Evolutionary conservation across 2,113 vertebrate species (phyloP), one percentile per base, ranked within the genome.

Genomic region (Pelmatolapia mariae): DNA sequence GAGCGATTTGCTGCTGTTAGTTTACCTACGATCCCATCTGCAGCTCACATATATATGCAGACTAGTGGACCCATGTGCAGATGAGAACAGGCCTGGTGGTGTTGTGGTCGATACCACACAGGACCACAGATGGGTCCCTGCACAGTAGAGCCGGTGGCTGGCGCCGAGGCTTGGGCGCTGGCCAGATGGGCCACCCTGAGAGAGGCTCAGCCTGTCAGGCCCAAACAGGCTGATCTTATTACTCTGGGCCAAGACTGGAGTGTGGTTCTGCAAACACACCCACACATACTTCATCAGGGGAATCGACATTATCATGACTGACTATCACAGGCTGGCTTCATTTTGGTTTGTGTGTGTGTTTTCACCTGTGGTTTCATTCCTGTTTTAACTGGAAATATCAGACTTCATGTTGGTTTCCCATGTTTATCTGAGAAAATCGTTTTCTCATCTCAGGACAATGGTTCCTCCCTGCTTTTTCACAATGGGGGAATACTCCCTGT

Each of bases 131-230:
- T 95, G 94, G 92, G 93, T 92, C 91, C 89, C 83, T 6, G 86
- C 78, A 66, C 91, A 71, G 90, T 19, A 83, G 91, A 91, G 90
- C 83, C n/a, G 5, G 87, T 82, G 89, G 87, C 91, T 92, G 94
- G 93, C 89, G 86, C 92, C 66, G 11, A 10, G 40, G 73, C 78
- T 91, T 88, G 91, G 92, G 81, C 61, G 1, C 81, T 43, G 87
- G 90, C 92, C 95, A 95, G 95, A 95, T 95, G 95, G 95, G 94
- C 94, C 95, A 95, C 94, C 94, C 93, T 92, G 92, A 92, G 84
- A 87, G 92, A 66, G 82, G 89, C 92, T 88, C 82, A 89, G 94
- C 61, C 89, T 88, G 88, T 86, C 92, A 22, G 88, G 82, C 81
- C 93, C 93, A 92, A 92, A 87, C 91, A 94, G 90, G 85, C 88